Evolutionary conservation across 2,888 invertebrate genomes (phyloP), one percentile per base, ranked within the genome.

Genomic region (Ethmia dodecea): DNA sequence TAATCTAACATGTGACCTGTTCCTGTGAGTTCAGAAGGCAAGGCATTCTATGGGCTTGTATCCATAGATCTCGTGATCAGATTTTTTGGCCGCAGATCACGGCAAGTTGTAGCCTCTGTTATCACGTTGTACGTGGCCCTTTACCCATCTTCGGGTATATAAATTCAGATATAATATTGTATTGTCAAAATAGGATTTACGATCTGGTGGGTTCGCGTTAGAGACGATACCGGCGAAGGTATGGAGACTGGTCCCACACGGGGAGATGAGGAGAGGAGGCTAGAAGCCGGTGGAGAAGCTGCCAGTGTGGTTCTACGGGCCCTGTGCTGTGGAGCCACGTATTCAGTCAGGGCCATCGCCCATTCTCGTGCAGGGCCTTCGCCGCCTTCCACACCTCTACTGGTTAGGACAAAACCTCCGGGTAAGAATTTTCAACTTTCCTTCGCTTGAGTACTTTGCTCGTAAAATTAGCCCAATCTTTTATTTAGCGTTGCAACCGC

Each of bases 341-440:
- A 86, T 49, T 78, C 83, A 0, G 80, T 86, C 8, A 55, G 71
- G 26, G 81, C 72, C 3, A 66, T 83, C 5, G 86, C 86, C 0
- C 84, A 86, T 46, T 83, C 83, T 0, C 56, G 73, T 16, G 86
- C 75, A 1, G 86, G 86, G 0, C 67, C 81, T 0, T 84, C 86
- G 0, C 69, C 74, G 0, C 60, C 70, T 0, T 86, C 86, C 1
- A 55, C 54, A 2, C 78, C 84, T 0, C 41, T 86, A 29, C 37
- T 83, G 33, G 78, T 86, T 22, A 69, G 73, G 41, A 86, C 86
- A 12, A 84, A 83, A 55, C 78, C 83, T 24, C 86, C 86, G 52
- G 86, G 86, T 84, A 49, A 26, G 16, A 11, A 22, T 22, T 18
- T 18, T 18, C 20, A 1, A 20, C n/a, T 20, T 20, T 9, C 20